These are phyloP conservation scores for Arrhopalites spinosus DNA, from an alignment of 2,888 invertebrate species.

Conservation along the genomic window DNA sequence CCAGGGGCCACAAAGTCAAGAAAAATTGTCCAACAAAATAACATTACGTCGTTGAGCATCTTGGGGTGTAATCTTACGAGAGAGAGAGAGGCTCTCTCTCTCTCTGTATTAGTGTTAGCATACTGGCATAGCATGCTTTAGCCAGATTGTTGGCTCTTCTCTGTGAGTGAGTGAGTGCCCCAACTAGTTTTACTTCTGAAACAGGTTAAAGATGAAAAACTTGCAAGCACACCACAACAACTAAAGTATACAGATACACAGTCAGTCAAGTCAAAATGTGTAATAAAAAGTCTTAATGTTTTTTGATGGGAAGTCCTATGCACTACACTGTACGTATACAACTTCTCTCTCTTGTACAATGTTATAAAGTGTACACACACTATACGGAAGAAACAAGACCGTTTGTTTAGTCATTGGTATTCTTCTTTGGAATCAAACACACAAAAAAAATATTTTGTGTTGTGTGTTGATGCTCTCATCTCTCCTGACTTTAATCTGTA, in stretches of 20 bases:
- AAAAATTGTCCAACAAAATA: slow-evolving; percentile 36
- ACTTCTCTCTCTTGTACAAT: neutral
- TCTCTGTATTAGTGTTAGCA: neutral
- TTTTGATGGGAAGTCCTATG: slow-evolving; percentile 15
- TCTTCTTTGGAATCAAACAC: neutral
- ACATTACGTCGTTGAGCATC: slow-evolving; percentile 17
- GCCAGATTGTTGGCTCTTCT: slow-evolving; percentile 8
- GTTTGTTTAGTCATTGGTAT: slow-evolving; percentile 6
- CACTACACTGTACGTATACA: neutral
- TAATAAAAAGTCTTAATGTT: slow-evolving; percentile 33
- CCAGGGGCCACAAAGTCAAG: slow-evolving; percentile 31
- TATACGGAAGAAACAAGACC: neutral
- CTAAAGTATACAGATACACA: neutral
- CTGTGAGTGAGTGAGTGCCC: slow-evolving; percentile 25
- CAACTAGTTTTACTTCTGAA: slow-evolving; percentile 44
- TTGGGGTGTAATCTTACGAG: slow-evolving; percentile 11
- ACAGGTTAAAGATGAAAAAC: slow-evolving; percentile 39
- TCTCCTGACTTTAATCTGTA: neutral
- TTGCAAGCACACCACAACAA: slow-evolving; percentile 20
- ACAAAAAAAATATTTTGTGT: too few species aligned
- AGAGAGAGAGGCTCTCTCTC: slow-evolving; percentile 18
- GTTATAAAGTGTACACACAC: neutral
- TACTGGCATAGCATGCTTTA: neutral
- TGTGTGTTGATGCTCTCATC: too few species aligned
- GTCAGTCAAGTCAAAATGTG: neutral